Conservation (phyloP, 2,797 vertebrate species). For the Alfaro cultratus region DNA sequence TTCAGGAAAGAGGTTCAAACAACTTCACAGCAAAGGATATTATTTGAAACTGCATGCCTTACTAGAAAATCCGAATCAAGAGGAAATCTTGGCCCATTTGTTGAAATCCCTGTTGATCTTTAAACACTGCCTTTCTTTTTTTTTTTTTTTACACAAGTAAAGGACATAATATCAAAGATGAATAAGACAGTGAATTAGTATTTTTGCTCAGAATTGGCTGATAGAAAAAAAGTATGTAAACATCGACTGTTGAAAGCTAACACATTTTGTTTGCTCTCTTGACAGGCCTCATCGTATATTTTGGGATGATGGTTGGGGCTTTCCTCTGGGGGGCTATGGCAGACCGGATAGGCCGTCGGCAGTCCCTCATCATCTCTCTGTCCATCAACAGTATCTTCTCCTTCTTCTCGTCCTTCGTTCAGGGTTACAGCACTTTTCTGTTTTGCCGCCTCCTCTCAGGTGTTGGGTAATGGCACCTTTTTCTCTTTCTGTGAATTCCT, state of each 20-base stretch:
- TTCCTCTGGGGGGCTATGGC: slow-evolving; percentile 97
- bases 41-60: not conserved
- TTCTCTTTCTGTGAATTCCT: not conserved
- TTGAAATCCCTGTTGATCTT: not conserved
- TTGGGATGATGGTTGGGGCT: slow-evolving; percentile 99
- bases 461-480: slow-evolving; percentile 85
- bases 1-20: not conserved
- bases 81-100: not conserved
- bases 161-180: not conserved
- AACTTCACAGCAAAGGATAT: not conserved
- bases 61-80: not conserved
- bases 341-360: slow-evolving; percentile 92
- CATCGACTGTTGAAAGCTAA: not conserved
- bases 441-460: slow-evolving; percentile 97
- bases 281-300: slow-evolving; percentile 95
- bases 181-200: not conserved
- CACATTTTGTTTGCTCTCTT: slow-evolving; percentile 13
- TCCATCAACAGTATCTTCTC: slow-evolving; percentile 98
- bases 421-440: slow-evolving; percentile 97
- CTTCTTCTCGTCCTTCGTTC: slow-evolving; percentile 98
- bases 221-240: not conserved
- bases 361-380: slow-evolving; percentile 96
- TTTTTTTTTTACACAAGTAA: not conserved
- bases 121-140: not conserved
- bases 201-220: not conserved